Percentiles rank a stretch among this genome's conserved stretches.
phyloP scores from a whole-genome alignment of 2,113 vertebrate species.

The Pycnonotus jocosus region DNA sequence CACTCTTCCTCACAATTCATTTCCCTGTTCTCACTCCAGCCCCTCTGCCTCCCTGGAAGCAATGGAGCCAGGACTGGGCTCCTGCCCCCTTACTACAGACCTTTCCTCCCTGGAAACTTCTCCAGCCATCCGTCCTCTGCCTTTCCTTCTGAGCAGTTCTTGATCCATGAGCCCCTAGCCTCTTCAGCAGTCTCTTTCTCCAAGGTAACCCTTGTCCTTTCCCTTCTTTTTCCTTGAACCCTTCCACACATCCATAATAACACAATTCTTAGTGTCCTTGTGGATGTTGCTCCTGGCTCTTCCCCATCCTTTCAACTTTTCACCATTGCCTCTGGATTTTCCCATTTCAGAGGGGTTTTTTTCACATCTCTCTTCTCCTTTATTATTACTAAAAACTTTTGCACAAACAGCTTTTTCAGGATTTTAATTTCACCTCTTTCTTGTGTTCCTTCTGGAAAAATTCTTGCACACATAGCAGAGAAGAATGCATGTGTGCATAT shows the following conservation, averaged over 20 bases:
- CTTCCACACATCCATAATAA: background rate
- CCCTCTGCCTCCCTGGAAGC: background rate
- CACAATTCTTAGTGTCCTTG: rapidly evolving
- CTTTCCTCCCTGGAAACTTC: background rate
- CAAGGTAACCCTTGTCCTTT: background rate
- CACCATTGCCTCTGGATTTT: background rate
- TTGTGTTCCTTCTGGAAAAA: background rate
- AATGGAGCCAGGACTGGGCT: background rate
- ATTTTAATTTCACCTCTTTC: background rate
- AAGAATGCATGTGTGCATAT: background rate
- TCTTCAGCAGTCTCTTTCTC: background rate
- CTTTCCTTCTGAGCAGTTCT: background rate
- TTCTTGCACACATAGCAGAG: background rate
- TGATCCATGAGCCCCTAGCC: background rate
- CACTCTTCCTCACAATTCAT: background rate
- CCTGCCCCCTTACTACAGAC: background rate
- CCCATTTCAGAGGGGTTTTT: background rate
- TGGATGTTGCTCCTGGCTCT: background rate
- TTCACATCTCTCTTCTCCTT: background rate
- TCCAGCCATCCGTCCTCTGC: background rate
- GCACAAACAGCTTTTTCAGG: background rate
- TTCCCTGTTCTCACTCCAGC: background rate
- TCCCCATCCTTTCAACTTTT: background rate
- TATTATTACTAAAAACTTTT: background rate
- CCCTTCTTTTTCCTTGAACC: background rate